Base-by-base conservation (phyloP, 2,113 vertebrate genomes). In the Ramphastos sulfuratus region DNA sequence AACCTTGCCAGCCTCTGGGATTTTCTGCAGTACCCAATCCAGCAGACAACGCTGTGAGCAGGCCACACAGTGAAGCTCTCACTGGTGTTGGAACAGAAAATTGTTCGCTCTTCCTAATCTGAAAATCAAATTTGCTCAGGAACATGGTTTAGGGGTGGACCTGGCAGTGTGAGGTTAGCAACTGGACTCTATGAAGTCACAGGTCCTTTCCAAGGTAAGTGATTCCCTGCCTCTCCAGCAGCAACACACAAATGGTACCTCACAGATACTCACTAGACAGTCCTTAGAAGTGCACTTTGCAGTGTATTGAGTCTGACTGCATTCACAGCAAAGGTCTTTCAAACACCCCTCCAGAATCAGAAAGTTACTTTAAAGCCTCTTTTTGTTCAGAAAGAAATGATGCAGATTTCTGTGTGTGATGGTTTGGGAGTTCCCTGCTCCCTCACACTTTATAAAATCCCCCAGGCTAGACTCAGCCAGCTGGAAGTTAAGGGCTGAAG, bases 31-130 rank as follows among this genome's bases (percentile, higher is more conserved):
- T 13, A 27, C 7, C 55, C 72, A 23, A 55, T 28, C 60, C 19
- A 76, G 8, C 4, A 7, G 27, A 37, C 39, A 7, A 7, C 30
- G 9, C 9, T 10, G 21, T 2, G 7, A 6, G 0, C 55, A 82
- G 37, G 30, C 44, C 52, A 21, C 39, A 9, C 21, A 37, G 7
- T 3, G n/a, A 33, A 48, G 20, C n/a, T 74, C n/a, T 37, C 16
- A 35, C 6, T 46, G 0, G 0, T 9, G 18, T 30, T 10, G 4
- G 48, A 75, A n/a, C 1, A 71, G 59, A 28, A 75, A 64, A 48
- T 18, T 0, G 31, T 37, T 84, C 48, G 5, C 28, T 58, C 8
- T 9, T 20, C 76, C 42, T 71, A 73, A 66, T 4, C 9, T 55
- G 65, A 56, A 50, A 17, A 16, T 35, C 42, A 90, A 70, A 65